Conservation (phyloP, 2,888 invertebrate species). For the Ormyrus pomaceus region DNA sequence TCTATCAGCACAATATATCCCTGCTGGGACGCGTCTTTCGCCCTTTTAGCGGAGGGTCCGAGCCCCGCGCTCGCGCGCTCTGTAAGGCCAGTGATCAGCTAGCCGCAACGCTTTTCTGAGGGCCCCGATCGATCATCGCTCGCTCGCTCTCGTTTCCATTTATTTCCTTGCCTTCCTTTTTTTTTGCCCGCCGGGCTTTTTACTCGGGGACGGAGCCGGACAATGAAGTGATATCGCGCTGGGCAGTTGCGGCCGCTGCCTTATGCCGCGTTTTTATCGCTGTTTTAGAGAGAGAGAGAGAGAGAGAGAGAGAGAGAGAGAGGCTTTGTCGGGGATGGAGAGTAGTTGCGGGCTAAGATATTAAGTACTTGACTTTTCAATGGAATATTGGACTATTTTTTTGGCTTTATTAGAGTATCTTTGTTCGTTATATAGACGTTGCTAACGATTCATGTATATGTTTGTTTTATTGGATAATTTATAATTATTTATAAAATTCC, state of each 20-base stretch:
- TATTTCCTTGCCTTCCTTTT: conserved; percentile 1
- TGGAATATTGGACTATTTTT: no score
- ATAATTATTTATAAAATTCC: no score
- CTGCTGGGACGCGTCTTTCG: conserved; percentile 72
- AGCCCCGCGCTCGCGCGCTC: no score
- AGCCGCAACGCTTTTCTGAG: not conserved
- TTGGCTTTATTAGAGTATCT: no score
- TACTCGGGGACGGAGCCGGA: not conserved
- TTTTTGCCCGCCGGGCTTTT: not conserved
- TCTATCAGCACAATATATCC: conserved; percentile 68
- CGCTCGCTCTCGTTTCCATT: not conserved
- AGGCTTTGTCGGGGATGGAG: no score
- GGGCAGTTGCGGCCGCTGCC: conserved; percentile 31
- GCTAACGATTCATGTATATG: no score
- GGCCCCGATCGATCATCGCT: conserved; percentile 63
- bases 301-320: no score
- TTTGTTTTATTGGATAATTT: no score
- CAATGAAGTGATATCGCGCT: conserved; percentile 44
- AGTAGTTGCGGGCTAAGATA: no score
- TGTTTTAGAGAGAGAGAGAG: not conserved
- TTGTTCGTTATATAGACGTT: no score
- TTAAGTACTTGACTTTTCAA: no score
- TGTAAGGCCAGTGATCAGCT: not conserved
- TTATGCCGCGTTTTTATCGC: conserved; percentile 37
- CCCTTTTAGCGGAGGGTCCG: conserved; percentile 70